Evolutionary conservation across 2,113 vertebrate genomes (phyloP).

Genomic region (Chrysemys picta): DNA sequence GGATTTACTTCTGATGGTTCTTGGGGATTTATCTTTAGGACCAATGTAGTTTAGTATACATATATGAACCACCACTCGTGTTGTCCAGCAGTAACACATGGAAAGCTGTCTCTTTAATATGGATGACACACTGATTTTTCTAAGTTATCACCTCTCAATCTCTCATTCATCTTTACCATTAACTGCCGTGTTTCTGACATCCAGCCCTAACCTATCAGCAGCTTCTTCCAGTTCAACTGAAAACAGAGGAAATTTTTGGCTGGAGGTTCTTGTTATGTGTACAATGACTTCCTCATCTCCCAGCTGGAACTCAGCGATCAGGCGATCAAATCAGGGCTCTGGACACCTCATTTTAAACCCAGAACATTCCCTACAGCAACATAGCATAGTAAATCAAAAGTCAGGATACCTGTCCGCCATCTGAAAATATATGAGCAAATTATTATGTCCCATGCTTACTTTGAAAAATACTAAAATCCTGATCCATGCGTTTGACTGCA

Average conservation of each 20-base stretch:
- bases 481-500: constrained; percentile 1
- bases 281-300: constrained; percentile 52
- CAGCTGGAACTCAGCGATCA: background rate
- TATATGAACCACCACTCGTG: constrained; percentile 43
- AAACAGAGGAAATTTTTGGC: constrained; percentile 63
- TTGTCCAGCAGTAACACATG: constrained; percentile 42
- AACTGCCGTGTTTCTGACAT: constrained; percentile 68
- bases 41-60: constrained; percentile 68
- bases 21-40: constrained; percentile 74
- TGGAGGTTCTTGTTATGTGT: constrained; percentile 39
- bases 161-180: constrained; percentile 62
- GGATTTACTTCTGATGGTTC: constrained; percentile 64
- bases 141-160: constrained; percentile 69
- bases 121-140: constrained; percentile 73
- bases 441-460: constrained; percentile 13
- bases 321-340: constrained; percentile 1
- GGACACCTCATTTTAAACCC: constrained; percentile 33
- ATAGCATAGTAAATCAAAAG: constrained; percentile 34
- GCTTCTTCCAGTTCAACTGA: constrained; percentile 62
- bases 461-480: background rate
- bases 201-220: constrained; percentile 49
- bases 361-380: background rate
- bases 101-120: constrained; percentile 72
- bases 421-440: constrained; percentile 58
- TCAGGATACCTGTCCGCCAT: background rate